Evolutionary conservation across 2,797 vertebrate species (phyloP), one percentile per base, ranked within the genome.

Genomic region (Leptatherina wallacei): DNA sequence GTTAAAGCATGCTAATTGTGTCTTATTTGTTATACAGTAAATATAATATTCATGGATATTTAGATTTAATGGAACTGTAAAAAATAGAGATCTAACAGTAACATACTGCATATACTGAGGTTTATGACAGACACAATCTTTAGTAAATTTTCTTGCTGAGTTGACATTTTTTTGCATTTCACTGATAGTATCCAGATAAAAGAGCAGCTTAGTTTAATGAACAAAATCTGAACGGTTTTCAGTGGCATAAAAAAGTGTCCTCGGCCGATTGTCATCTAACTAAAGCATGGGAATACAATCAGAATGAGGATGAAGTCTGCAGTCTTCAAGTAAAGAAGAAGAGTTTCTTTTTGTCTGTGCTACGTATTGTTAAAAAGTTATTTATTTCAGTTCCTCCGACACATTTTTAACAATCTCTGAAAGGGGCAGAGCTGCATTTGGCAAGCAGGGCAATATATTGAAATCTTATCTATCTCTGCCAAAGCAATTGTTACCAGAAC

Each of bases 281-380:
- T 33, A 56, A 61, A 78, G 65, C 72, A 78, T 75, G 44, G 65
- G 47, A 75, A 88, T 80, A 77, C 83, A 78, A 71, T 57, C 40
- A 61, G 59, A 80, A 56, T 62, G 33, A 68, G 70, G 56, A 83
- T 74, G 67, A 67, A 75, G 49, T 79, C 65, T 71, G 65, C 71
- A 65, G 77, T 84, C 42, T 64, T 13, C 54, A 61, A 69, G 77
- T 86, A 84, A 85, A 88, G 81, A 33, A 29, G 36, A 67, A 72
- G 36, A 90, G 85, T 73, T 85, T 89, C 56, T 77, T 86, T 88
- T 88, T 70, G 61, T 81, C 80, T 85, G 75, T 61, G 77, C 65
- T 76, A 51, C 65, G 49, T 72, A 74, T 86, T 61, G 81, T 86
- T 84, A 81, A 82, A 77, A 69, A 64, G 68, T 71, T 83, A 60